phyloP scores from a whole-genome alignment of 2,888 invertebrate species.

The Pseudolycoriella hygida region DNA sequence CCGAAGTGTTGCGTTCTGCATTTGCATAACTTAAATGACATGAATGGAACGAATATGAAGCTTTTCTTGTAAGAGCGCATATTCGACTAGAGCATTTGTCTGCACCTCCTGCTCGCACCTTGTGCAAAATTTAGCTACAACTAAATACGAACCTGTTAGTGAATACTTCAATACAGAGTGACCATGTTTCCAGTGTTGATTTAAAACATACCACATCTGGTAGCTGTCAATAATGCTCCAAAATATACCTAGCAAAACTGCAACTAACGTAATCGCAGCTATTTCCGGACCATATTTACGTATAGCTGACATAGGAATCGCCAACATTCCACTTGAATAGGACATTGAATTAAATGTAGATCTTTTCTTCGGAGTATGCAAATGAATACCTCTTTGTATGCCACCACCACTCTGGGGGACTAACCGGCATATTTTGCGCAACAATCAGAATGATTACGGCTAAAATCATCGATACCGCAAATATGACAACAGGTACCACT shows the following conservation, averaged over 20 bases:
- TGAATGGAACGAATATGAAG: too few species aligned
- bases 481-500: slow-evolving; percentile 13
- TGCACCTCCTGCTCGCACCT: too few species aligned
- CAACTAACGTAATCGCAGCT: slow-evolving; percentile 46
- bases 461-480: slow-evolving; percentile 38
- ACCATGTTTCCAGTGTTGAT: slow-evolving; percentile 8
- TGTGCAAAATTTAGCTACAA: too few species aligned
- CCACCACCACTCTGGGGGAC: slow-evolving; percentile 80
- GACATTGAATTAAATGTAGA: too few species aligned
- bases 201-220: slow-evolving; percentile 42
- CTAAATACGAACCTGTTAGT: not conserved
- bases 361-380: too few species aligned
- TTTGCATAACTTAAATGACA: too few species aligned
- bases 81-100: too few species aligned
- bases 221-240: slow-evolving; percentile 70
- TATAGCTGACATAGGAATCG: slow-evolving; percentile 63
- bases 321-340: slow-evolving; percentile 48
- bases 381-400: slow-evolving; percentile 37
- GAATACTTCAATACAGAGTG: not conserved
- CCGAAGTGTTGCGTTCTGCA: too few species aligned
- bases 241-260: slow-evolving; percentile 52
- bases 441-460: slow-evolving; percentile 30
- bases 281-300: slow-evolving; percentile 60
- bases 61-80: too few species aligned
- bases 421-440: slow-evolving; percentile 49